Evolutionary conservation across 2,113 vertebrate genomes (phyloP), one percentile per base, ranked within the genome.

Genomic region (Lepisosteus oculatus): DNA sequence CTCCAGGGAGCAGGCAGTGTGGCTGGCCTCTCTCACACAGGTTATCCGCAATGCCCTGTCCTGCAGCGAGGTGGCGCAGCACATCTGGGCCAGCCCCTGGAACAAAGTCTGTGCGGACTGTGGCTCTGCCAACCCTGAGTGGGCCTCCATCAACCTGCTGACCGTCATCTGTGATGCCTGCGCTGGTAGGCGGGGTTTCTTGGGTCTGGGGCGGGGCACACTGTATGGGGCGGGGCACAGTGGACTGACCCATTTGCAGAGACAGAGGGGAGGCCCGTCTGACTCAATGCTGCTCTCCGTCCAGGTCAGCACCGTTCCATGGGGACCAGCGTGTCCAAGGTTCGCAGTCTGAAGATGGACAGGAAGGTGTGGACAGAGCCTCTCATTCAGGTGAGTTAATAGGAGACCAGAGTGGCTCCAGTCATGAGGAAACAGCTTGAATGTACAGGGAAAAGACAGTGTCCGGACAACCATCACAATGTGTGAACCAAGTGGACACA

Each of bases 41-140:
- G 61, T 80, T 12, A 92, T 92, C 65, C 56, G 3, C 63, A 85
- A 76, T 9, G 89, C 92, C 42, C 78, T 92, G 69, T 89, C 89
- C 74, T 86, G 81, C 82, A 88, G 87, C 67, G 85, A 90, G 73
- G 88, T 93, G 85, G 81, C 83, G 0, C 71, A 63, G 51, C 89
- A 84, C 8, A 69, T 93, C 1, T 89, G 89, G 88, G 83, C 83
- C 13, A 91, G 83, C 72, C 86, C 88, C 0, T 72, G 76, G 72
- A 93, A 92, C 76, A 90, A 90, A 45, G 78, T 89, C 43, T 93
- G 92, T 0, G 89, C 79, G 0, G 92, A 93, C 75, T 93, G 92
- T 3, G 72, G 85, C 0, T n/a, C 72, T 0, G 77, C 86, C 45
- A 84, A 80, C 75, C 92, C 92, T 0, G 91, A 92, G 71, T 93